phyloP scores from a whole-genome alignment of 2,797 vertebrate genomes.

The Lycodopsis pacificus region DNA sequence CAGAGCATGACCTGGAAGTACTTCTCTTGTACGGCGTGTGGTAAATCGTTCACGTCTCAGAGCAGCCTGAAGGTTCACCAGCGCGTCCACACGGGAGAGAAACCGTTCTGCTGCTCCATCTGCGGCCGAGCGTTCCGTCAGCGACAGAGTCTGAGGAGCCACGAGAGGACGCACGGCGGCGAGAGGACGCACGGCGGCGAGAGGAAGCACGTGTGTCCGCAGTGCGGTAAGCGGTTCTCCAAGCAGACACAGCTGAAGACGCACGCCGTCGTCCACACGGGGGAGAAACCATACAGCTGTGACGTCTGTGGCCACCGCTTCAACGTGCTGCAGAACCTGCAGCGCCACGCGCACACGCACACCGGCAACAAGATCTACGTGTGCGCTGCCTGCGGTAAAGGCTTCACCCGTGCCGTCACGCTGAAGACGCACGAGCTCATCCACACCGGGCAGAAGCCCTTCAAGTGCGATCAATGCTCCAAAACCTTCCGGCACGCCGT shows the following conservation, averaged over 20 bases:
- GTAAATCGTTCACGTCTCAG: constrained; percentile 74
- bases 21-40: constrained; percentile 68
- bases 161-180: constrained; percentile 71
- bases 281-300: constrained; percentile 77
- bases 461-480: constrained; percentile 77
- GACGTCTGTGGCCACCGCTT: constrained; percentile 79
- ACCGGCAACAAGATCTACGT: constrained; percentile 74
- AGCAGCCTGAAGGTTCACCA: constrained; percentile 72
- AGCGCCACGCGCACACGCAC: constrained; percentile 79
- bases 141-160: constrained; percentile 75
- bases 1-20: constrained; percentile 54
- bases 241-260: constrained; percentile 81
- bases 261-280: constrained; percentile 77
- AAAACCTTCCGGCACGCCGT: constrained; percentile 81
- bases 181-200: neutral
- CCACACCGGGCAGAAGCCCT: constrained; percentile 83
- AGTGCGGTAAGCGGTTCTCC: constrained; percentile 79
- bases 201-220: constrained; percentile 54
- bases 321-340: constrained; percentile 82
- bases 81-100: constrained; percentile 74
- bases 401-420: constrained; percentile 82
- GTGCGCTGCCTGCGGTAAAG: constrained; percentile 79
- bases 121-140: constrained; percentile 75
- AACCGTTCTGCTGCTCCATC: constrained; percentile 69
- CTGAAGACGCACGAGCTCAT: constrained; percentile 82